Evolutionary conservation across 1,140 invertebrate species (phyloP).

Genomic region (Papilio polytes): DNA sequence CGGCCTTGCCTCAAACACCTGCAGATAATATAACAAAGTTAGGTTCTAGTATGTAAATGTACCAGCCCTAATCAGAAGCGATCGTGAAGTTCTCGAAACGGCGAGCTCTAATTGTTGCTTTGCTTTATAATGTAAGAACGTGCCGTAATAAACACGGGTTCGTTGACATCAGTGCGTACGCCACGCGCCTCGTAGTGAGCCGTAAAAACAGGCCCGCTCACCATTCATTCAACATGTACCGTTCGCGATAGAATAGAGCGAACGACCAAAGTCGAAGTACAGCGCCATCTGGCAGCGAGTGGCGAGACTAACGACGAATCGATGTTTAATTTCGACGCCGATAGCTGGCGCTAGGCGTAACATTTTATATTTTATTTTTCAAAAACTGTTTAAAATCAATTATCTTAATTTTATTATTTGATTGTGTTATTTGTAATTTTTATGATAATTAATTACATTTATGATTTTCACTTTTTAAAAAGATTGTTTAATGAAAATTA

Average conservation of each 20-base stretch:
- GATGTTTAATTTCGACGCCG: constrained; percentile 47
- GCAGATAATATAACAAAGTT: neutral
- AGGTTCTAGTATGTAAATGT: neutral
- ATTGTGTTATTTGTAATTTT: neutral
- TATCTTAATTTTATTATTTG: neutral
- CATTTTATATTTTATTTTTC: neutral
- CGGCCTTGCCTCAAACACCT: neutral
- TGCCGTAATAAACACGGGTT: constrained; percentile 66
- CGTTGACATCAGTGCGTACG: constrained; percentile 74
- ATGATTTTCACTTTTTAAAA: neutral
- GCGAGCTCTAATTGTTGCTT: constrained; percentile 34
- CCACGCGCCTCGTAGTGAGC: constrained; percentile 62
- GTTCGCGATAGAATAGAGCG: constrained; percentile 49
- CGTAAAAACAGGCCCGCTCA: constrained; percentile 59
- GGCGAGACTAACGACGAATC: constrained; percentile 56
- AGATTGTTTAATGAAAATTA: neutral
- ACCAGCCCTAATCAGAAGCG: constrained; percentile 35
- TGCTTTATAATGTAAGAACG: constrained; percentile 48
- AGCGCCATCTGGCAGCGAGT: constrained; percentile 73
- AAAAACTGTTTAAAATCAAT: neutral
- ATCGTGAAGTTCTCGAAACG: constrained; percentile 35
- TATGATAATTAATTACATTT: neutral
- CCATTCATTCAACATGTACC: constrained; percentile 70
- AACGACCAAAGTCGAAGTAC: constrained; percentile 45
- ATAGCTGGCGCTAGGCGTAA: constrained; percentile 63